Base-by-base conservation (phyloP, 2,113 vertebrate species). In the Zingel zingel region DNA sequence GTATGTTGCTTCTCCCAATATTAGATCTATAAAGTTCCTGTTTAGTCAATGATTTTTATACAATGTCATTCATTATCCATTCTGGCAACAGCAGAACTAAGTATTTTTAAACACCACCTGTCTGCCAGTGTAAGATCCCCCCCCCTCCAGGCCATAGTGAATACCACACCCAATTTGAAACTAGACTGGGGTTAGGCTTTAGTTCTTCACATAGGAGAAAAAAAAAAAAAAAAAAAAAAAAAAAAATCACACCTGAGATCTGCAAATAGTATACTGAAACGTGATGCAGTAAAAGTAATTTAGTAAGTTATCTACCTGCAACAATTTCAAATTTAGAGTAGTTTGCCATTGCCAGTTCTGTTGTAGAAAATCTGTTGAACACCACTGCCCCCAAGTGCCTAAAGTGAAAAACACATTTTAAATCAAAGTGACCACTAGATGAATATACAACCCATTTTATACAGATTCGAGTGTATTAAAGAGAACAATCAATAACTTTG, bases 61-160 rank as follows among this genome's bases (percentile, higher is more conserved):
- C 5, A 25, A 4, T 14, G 5, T 50, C 15, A 25, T 16, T 66
- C 30, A 53, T 67, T 61, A 65, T 71, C 19, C 57, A 30, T 75
- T 67, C 47, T 66, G 58, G 50, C 7, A 65, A 65, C 43, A 78
- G 76, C 59, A 73, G 81, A 85, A 90, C 80, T 87, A 80, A 82
- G 87, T 93, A 91, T 91, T 92, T 94, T 93, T 93, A 91, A 91
- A 89, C 79, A 33, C 74, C 91, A 93, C 90, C 91, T 93, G 91
- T 91, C 83, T 76, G 79, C 58, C 67, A 87, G 66, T 54, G 61
- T 77, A 76, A 82, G 77, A 77, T 51, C 1, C 56, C 81, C 66
- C 23, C 65, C 0, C 6, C 65, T 51, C 61, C 62, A 48, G 68
- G 73, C 82, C 54, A 71, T 53, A 72, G 56, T 75, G 80, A 89